Evolutionary conservation across 2,888 invertebrate species (phyloP), one percentile per base, ranked within the genome.

Genomic region (Noctua janthina): DNA sequence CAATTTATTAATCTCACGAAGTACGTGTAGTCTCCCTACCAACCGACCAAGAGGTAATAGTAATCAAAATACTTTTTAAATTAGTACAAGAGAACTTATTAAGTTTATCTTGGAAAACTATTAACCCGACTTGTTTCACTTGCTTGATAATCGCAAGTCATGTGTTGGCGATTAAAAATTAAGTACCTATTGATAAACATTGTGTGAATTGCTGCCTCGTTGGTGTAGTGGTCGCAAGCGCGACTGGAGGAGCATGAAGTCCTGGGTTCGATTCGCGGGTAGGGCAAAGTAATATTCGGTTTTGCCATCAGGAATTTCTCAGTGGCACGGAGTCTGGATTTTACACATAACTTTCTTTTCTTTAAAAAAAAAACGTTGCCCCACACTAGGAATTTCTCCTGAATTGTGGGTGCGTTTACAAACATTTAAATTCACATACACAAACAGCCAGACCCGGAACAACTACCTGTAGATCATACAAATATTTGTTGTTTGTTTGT

Each of bases 41-140:
- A 39, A 39, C 39, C 39, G 13, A 29, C 11, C 13, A 46, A 0
- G 1, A 49, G 7, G 1, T 17, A 13, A 1, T 20, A 3, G n/a
- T n/a, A 59, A 20, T 29, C 29, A n/a, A 67, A 78, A 56, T 35
- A 39, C 13, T 59, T 71, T 54, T 64, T 5, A 54, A 79, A 73
- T 72, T 35, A 72, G 7, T 79, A 79, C 73, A 66, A 46, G 35
- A 49, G 13, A 29, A 23, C 62, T 29, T 23, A 76, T 81, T 82
- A 54, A 46, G 51, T 70, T 51, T 70, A 76, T 62, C 73, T 51
- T 43, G 59, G 8, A 46, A 74, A 68, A 29, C 69, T 54, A 66
- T 69, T 73, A n/a, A 66, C 10, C 15, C 6, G n/a, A 51, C 29
- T 73, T 80, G 74, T 74, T 56, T 6, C n/a, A n/a, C 20, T 35